Percentiles rank a stretch among this genome's conserved stretches.
These are phyloP conservation scores for Lycophotia porphyrea DNA, from an alignment of 2,888 invertebrate species.

Conservation along the genomic window DNA sequence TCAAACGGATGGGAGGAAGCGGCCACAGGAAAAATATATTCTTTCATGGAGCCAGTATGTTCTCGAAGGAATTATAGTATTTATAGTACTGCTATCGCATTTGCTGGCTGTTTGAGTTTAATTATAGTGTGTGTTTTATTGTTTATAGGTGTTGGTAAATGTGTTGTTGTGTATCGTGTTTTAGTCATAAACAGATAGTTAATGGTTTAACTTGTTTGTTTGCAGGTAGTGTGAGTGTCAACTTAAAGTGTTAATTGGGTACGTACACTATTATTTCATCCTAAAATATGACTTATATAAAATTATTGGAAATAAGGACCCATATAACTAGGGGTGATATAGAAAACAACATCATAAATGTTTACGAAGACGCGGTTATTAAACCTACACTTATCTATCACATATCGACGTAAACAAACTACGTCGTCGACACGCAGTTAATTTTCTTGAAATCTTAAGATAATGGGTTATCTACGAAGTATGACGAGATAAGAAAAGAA, in stretches of 20 bases:
- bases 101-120: constrained; percentile 33
- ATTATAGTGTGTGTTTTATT: constrained; percentile 27
- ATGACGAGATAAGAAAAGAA: background rate
- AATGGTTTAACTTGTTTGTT: constrained; percentile 29
- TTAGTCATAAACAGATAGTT: no score
- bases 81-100: constrained; percentile 16
- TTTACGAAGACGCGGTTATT: background rate
- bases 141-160: constrained; percentile 8
- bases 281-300: background rate
- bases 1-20: constrained; percentile 27
- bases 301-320: background rate
- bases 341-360: constrained; percentile 20
- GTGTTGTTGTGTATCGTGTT: no score
- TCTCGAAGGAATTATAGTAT: constrained; percentile 27
- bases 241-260: constrained; percentile 36
- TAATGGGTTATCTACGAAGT: background rate
- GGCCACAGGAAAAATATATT: constrained; percentile 57
- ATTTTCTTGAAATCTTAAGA: background rate
- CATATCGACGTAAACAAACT: background rate
- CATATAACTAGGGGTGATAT: background rate
- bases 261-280: constrained; percentile 1
- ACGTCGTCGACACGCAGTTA: background rate
- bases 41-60: constrained; percentile 36
- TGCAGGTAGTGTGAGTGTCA: constrained; percentile 28
- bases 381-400: background rate